These are phyloP conservation scores for Neosilurus mollespiculum DNA, from an alignment of 2,797 vertebrate species.

Conservation along the genomic window DNA sequence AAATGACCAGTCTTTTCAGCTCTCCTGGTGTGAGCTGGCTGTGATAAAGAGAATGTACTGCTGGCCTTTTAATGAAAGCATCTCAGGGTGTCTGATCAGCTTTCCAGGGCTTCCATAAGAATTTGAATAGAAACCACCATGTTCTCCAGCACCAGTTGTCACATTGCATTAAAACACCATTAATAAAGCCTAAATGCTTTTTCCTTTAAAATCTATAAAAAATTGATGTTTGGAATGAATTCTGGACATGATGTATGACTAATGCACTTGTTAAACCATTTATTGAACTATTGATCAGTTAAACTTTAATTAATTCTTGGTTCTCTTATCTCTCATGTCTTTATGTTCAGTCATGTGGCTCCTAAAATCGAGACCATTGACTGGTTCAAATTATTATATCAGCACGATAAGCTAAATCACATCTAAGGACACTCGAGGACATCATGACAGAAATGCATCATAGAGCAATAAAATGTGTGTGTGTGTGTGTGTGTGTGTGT, in stretches of 20 bases:
- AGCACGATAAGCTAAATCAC: background rate
- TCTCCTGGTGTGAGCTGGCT: too few species aligned
- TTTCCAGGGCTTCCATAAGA: too few species aligned
- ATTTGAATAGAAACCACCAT: too few species aligned
- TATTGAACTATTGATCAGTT: slow-evolving; percentile 22
- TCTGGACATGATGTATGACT: slow-evolving; percentile 3
- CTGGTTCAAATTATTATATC: slow-evolving; percentile 6
- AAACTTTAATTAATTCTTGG: slow-evolving; percentile 26
- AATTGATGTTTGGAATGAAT: background rate
- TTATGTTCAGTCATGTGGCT: background rate
- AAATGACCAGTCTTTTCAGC: too few species aligned
- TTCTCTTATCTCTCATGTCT: background rate
- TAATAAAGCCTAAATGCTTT: background rate
- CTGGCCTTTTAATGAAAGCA: too few species aligned
- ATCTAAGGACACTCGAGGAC: slow-evolving; percentile 21
- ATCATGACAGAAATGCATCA: slow-evolving; percentile 15
- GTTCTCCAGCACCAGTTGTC: background rate
- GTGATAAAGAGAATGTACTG: too few species aligned
- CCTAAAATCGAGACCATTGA: background rate
- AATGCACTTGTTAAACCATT: slow-evolving; percentile 2
- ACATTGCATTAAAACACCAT: slow-evolving; percentile 6
- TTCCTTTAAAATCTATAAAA: background rate
- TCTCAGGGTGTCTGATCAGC: too few species aligned
- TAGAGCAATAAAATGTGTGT: slow-evolving; percentile 2
- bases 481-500: slow-evolving; percentile 2